Conservation (phyloP, 2,888 invertebrate species). For the Xestobium rufovillosum region DNA sequence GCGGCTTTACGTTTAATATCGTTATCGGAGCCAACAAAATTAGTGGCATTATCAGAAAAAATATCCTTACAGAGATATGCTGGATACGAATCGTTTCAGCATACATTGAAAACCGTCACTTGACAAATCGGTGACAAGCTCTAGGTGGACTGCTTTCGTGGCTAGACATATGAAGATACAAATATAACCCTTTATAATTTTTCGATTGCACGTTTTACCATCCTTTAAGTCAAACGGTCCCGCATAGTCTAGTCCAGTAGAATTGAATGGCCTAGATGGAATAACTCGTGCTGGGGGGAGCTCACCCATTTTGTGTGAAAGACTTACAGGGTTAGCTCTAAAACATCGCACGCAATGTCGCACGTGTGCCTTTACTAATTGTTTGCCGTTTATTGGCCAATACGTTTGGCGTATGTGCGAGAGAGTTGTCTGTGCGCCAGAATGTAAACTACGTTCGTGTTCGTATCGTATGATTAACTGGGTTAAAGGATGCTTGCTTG, state of each 20-base stretch:
- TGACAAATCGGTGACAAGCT: no score
- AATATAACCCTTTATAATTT: no score
- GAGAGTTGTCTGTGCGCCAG: neutral
- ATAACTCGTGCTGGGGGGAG: neutral
- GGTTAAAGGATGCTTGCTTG: neutral
- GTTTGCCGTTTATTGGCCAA: conserved; percentile 2
- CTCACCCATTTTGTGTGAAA: conserved; percentile 2
- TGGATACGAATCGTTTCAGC: no score
- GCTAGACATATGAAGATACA: no score
- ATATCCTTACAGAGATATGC: no score
- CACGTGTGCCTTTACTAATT: neutral
- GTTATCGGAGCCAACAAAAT: no score
- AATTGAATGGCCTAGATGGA: neutral
- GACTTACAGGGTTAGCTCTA: neutral
- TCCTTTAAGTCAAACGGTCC: conserved; percentile 4
- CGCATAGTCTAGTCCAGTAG: conserved; percentile 2
- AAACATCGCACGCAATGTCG: neutral
- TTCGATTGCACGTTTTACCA: no score
- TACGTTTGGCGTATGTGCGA: neutral
- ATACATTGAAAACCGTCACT: no score
- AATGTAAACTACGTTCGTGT: neutral
- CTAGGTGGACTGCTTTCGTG: no score
- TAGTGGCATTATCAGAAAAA: no score
- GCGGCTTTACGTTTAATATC: no score
- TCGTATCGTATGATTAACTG: neutral